These are phyloP conservation scores for Cydia pomonella DNA, from an alignment of 1,140 invertebrate genomes.

Conservation along the genomic window DNA sequence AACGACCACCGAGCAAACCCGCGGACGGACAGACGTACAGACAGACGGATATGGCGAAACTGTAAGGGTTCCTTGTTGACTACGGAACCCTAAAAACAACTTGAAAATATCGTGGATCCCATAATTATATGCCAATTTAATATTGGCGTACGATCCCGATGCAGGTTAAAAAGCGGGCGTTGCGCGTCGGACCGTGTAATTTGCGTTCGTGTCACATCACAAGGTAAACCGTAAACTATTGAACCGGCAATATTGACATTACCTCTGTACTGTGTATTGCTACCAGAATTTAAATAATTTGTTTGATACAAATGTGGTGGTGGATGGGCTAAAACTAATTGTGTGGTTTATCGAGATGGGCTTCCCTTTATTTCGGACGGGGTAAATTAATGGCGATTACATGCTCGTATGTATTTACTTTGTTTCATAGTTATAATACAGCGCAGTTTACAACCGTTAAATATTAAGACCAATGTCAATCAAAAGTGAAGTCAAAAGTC, in stretches of 20 bases:
- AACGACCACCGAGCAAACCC: no score
- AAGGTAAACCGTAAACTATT: slow-evolving; percentile 38
- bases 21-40: no score
- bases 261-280: slow-evolving; percentile 24
- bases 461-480: no score
- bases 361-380: slow-evolving; percentile 33
- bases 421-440: background rate
- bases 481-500: no score
- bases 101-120: background rate
- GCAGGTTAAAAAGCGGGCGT: slow-evolving; percentile 20
- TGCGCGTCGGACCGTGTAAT: slow-evolving; percentile 26
- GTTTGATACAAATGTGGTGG: slow-evolving; percentile 52
- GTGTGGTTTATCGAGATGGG: slow-evolving; percentile 57
- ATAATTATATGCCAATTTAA: slow-evolving; percentile 17
- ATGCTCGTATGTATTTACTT: background rate
- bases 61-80: no score
- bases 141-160: background rate
- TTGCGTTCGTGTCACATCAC: slow-evolving; percentile 31
- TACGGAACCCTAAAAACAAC: background rate
- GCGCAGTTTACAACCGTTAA: no score
- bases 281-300: slow-evolving; percentile 51
- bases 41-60: no score
- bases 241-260: slow-evolving; percentile 38
- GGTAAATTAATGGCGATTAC: slow-evolving; percentile 21
- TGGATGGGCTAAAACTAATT: slow-evolving; percentile 60